Percentiles rank a stretch among this genome's conserved stretches.
These are phyloP conservation scores for Pentalonia nigronervosa DNA, from an alignment of 1,140 invertebrate genomes.

Conservation along the genomic window DNA sequence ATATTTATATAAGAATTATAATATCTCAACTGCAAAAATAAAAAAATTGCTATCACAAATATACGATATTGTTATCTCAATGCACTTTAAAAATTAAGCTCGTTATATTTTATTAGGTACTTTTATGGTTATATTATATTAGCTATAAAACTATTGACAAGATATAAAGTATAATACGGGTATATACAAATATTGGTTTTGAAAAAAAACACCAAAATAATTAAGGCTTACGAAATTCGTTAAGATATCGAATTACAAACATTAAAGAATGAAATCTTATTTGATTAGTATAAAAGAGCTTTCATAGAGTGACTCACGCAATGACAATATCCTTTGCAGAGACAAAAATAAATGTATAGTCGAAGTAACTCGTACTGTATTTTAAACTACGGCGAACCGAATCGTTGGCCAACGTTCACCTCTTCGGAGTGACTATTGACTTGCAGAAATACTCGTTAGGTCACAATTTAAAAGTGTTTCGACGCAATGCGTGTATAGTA, in stretches of 20 bases:
- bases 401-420: neutral
- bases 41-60: neutral
- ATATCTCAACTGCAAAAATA: neutral
- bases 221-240: neutral
- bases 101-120: neutral
- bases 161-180: neutral
- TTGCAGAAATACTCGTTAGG: neutral
- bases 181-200: neutral
- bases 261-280: neutral
- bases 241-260: neutral
- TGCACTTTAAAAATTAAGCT: neutral
- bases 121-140: neutral
- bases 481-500: neutral
- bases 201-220: neutral
- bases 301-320: neutral
- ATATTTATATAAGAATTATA: neutral
- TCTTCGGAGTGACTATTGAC: neutral
- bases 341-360: neutral
- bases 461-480: neutral
- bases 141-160: neutral
- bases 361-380: neutral
- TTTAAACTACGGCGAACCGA: neutral
- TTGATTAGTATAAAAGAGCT: neutral
- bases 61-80: neutral
- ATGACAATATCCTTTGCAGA: neutral